phyloP scores from a whole-genome alignment of 2,113 vertebrate species.

The Sporophila hypoxantha region DNA sequence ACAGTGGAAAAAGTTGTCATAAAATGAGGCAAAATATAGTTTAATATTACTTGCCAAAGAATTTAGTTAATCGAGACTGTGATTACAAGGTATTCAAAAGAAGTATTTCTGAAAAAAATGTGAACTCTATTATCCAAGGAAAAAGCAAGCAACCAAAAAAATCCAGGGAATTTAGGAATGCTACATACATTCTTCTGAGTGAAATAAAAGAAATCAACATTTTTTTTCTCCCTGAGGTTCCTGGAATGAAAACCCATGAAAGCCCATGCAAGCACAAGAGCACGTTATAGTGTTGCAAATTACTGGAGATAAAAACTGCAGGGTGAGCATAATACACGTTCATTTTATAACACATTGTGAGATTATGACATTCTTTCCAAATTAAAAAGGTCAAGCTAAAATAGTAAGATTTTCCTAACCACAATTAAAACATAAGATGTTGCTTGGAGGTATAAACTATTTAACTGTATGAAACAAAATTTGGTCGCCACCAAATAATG shows the following conservation, averaged over 20 bases:
- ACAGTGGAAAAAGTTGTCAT: not conserved
- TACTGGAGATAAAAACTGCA: not conserved
- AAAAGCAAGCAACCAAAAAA: not conserved
- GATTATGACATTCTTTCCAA: not conserved
- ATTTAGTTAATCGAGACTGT: not conserved
- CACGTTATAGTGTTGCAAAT: not conserved
- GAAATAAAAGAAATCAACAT: not conserved
- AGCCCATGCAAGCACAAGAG: not conserved
- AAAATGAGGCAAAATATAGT: not conserved
- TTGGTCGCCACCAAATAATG: not conserved
- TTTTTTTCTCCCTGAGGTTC: not conserved
- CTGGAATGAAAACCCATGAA: not conserved
- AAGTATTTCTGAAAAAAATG: not conserved
- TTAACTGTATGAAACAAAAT: not conserved
- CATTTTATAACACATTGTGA: not conserved
- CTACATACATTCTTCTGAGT: not conserved
- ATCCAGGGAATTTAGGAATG: not conserved
- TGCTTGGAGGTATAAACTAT: not conserved
- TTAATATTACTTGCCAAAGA: not conserved
- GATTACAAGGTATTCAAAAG: not conserved
- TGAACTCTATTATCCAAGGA: not conserved
- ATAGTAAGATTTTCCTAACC: not conserved
- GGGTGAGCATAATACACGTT: not conserved
- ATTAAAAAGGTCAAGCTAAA: not conserved
- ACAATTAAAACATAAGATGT: not conserved